Base-by-base conservation (phyloP, 2,888 invertebrate species). In the Adela reaumurella region DNA sequence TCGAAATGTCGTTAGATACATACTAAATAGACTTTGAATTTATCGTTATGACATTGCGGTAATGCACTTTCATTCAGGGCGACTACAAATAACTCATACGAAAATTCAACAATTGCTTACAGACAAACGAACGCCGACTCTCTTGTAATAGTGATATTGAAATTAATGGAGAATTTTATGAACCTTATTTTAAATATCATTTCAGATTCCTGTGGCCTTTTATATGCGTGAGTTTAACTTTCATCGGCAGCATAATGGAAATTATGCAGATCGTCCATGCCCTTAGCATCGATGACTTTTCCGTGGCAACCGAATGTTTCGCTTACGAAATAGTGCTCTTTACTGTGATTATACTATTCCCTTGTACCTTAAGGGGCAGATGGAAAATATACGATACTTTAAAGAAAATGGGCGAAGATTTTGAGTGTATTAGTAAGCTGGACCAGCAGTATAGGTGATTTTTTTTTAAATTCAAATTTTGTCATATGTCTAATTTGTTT, bases 221-320 rank as follows among this genome's bases (percentile, higher is more conserved):
- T 1, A 11, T 62, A 2, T 55, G 58, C 45, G 52, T 57, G 0
- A 10, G 45, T 2, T 16, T 65, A 1, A 51, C 61, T 0, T 16
- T 65, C 0, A 17, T 58, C 1, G 58, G 53, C 0, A 24, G 58
- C 18, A 50, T 19, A 0, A 52, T 71, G 0, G 61, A 70, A 53
- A 2, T 50, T 1, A 57, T 67, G 19, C 58, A 58, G 46, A 56
- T 70, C 1, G 45, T 54, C 45, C 66, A 59, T 20, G 65, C 64
- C 0, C 2, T 68, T 2, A 16, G 46, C 0, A 45, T 51, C 1
- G 49, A 58, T 2, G 68, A 73, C 54, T 64, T 68, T 45, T 56
- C 64, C 0, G 58, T 62, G 11, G 70, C 71, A 0, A 66, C 66
- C 0, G 71, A 71, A 52, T 61, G 63, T 28, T 67, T 70, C 54